Conservation (phyloP, 2,888 invertebrate genomes). For the Entomobrya proxima region DNA sequence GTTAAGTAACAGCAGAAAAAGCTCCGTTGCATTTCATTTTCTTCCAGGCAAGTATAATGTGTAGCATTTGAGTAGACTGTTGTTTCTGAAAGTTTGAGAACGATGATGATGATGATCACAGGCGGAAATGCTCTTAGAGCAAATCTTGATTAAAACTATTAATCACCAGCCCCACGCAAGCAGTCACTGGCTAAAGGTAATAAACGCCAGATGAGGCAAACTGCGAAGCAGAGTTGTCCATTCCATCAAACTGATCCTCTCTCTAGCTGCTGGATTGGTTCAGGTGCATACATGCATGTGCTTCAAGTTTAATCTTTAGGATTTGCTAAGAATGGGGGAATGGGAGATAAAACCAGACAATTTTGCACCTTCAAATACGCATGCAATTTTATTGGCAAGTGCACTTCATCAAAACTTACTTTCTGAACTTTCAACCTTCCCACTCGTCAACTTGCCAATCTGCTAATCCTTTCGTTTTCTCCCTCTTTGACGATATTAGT, state of each 20-base stretch:
- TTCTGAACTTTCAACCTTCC: background rate
- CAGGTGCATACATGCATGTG: background rate
- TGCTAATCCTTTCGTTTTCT: background rate
- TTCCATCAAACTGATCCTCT: constrained; percentile 34
- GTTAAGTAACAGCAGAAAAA: constrained; percentile 51
- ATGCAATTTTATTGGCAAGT: no score
- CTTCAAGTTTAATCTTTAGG: no score
- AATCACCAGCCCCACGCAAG: constrained; percentile 71
- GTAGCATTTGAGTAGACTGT: no score
- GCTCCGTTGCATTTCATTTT: constrained; percentile 24
- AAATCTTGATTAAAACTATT: constrained; percentile 76
- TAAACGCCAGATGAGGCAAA: constrained; percentile 64
- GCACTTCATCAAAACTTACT: background rate
- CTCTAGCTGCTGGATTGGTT: background rate
- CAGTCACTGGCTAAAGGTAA: constrained; percentile 69
- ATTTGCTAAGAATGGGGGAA: no score
- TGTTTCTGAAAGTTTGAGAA: background rate
- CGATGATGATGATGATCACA: constrained; percentile 45
- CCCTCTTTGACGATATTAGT: constrained; percentile 6
- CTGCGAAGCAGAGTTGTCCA: background rate
- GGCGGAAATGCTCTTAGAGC: constrained; percentile 72
- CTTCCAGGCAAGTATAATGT: constrained; percentile 55
- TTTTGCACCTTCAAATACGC: no score
- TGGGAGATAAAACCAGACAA: no score
- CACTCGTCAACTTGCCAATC: background rate